Evolutionary conservation across 1,140 invertebrate species (phyloP).

Genomic region (Ooceraea biroi): DNA sequence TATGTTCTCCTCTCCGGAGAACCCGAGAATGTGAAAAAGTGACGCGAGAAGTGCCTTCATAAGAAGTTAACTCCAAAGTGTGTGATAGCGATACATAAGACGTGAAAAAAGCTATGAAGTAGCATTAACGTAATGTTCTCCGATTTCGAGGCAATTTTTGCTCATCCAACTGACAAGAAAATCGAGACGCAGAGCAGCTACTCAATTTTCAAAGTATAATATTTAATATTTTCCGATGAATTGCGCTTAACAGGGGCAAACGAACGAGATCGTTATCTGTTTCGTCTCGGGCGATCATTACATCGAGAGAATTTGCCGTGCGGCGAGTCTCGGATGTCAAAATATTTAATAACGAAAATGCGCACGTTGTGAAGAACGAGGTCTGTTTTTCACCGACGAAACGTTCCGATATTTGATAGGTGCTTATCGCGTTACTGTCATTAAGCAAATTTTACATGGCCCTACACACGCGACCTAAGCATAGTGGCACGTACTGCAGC

Average conservation of each 20-base stretch:
- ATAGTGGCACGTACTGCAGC: background rate
- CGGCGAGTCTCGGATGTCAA: background rate
- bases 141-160: background rate
- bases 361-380: background rate
- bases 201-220: background rate
- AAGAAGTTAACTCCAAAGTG: slow-evolving; percentile 13
- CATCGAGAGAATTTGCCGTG: background rate
- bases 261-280: background rate
- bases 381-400: background rate
- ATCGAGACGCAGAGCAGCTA: background rate
- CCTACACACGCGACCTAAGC: slow-evolving; percentile 4
- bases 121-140: background rate
- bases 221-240: background rate
- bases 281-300: background rate
- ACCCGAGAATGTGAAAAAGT: background rate
- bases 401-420: background rate
- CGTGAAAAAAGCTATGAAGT: background rate
- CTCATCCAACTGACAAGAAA: background rate
- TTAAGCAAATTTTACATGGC: slow-evolving; percentile 17
- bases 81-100: slow-evolving; percentile 7
- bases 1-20: background rate
- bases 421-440: background rate
- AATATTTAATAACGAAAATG: background rate
- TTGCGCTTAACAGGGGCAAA: background rate
- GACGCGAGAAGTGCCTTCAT: background rate